Percentiles rank a stretch among this genome's conserved stretches.
Conservation (phyloP, 2,888 invertebrate species). For the Leptinotarsa haldemani region DNA sequence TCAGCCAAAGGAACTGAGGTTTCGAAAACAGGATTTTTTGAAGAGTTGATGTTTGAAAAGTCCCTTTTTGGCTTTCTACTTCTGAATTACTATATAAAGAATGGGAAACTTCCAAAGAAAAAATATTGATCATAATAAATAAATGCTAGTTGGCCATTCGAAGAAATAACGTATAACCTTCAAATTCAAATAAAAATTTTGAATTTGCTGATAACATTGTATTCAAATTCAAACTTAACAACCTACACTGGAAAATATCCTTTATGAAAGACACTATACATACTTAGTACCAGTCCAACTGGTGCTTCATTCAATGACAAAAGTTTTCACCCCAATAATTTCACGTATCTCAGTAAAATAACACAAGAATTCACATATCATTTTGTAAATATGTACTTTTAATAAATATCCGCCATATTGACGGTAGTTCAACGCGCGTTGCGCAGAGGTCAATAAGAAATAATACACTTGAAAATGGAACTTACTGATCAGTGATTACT, state of each 20-base stretch:
- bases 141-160: neutral
- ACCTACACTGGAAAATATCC: conserved; percentile 47
- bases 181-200: conserved; percentile 55
- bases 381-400: conserved; percentile 72
- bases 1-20: no score
- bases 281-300: conserved; percentile 27
- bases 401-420: conserved; percentile 84
- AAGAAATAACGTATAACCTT: conserved; percentile 26
- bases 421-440: conserved; percentile 63
- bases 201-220: conserved; percentile 63
- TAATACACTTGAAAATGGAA: conserved; percentile 20
- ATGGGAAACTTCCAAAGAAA: neutral
- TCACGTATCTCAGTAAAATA: conserved; percentile 33
- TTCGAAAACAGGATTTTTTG: no score
- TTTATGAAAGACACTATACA: conserved; percentile 23
- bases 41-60: no score
- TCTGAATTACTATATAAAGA: no score
- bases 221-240: conserved; percentile 64
- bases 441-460: conserved; percentile 34
- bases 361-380: conserved; percentile 40
- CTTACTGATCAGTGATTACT: neutral
- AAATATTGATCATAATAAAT: neutral
- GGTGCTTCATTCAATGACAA: conserved; percentile 38
- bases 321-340: conserved; percentile 36
- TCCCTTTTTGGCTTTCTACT: no score